Conservation (phyloP, 1,140 invertebrate species). For the Saccostrea echinata region DNA sequence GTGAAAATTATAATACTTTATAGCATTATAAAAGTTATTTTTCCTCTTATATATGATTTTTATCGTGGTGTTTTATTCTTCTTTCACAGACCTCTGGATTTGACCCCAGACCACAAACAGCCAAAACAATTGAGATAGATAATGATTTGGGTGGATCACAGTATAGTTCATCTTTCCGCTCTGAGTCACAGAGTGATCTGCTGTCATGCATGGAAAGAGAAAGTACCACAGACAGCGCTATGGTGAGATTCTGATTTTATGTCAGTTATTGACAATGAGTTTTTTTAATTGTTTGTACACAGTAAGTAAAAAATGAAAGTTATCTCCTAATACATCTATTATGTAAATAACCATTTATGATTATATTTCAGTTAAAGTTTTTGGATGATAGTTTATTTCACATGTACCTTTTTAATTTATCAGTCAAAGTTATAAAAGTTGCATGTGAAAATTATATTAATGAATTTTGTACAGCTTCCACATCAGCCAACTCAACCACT, state of each 20-base stretch:
- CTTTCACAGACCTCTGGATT: slow-evolving; percentile 57
- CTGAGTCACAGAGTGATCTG: slow-evolving; percentile 54
- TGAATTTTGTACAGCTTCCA: not conserved
- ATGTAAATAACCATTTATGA: not conserved
- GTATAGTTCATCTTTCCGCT: slow-evolving; percentile 50
- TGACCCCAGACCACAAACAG: slow-evolving; percentile 65
- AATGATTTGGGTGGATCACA: slow-evolving; percentile 49
- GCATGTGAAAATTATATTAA: not conserved
- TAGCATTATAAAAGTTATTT: no score
- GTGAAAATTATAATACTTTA: not conserved
- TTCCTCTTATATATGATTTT: not conserved
- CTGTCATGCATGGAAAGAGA: slow-evolving; percentile 67
- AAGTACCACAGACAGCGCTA: slow-evolving; percentile 70
- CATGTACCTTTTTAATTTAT: no score
- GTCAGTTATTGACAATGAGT: not conserved
- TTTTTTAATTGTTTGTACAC: not conserved
- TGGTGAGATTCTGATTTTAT: slow-evolving; percentile 51
- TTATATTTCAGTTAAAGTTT: not conserved
- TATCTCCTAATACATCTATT: no score
- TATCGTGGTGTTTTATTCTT: not conserved
- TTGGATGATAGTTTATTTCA: no score
- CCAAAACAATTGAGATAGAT: slow-evolving; percentile 74
- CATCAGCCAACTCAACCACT: slow-evolving; percentile 25
- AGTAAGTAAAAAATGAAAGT: no score
- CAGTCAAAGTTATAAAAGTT: not conserved